A percentile compares a stretch with the other conserved stretches of the same genome.
These are phyloP conservation scores for Anastatus disparis DNA, from an alignment of 1,140 invertebrate genomes.

Conservation along the genomic window DNA sequence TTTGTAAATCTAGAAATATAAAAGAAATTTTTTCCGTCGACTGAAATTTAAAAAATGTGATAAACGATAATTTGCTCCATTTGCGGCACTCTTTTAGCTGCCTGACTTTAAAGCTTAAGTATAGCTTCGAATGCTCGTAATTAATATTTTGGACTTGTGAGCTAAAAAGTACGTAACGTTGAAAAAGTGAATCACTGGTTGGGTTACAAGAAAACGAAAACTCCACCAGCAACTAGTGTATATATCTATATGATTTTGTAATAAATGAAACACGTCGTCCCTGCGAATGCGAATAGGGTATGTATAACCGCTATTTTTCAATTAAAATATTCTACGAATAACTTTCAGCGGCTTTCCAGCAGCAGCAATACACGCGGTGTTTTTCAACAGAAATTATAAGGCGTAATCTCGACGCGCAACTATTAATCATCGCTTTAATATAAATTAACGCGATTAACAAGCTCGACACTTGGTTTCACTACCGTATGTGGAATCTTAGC, in stretches of 20 bases:
- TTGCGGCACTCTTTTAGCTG: not conserved
- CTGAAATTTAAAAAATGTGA: not conserved
- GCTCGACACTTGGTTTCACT: conserved; percentile 16
- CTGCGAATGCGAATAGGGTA: no score
- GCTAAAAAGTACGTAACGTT: not conserved
- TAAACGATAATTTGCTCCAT: not conserved
- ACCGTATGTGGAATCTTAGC: conserved; percentile 21
- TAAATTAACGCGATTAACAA: conserved; percentile 34
- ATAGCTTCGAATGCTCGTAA: conserved; percentile 7
- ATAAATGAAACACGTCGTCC: conserved; percentile 30
- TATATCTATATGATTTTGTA: no score
- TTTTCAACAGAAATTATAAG: conserved; percentile 20
- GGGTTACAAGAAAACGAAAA: not conserved
- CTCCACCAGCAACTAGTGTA: not conserved
- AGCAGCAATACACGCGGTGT: conserved; percentile 6
- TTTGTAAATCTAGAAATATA: no score
- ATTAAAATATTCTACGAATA: conserved; percentile 22
- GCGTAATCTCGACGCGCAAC: conserved; percentile 8
- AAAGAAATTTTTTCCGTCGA: no score
- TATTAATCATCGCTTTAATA: conserved; percentile 38
- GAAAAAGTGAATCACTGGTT: not conserved
- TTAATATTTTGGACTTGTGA: conserved; percentile 19
- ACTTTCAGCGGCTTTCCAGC: not conserved
- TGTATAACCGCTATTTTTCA: conserved; percentile 18
- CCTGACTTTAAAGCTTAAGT: not conserved